A percentile compares a stretch with the other conserved stretches of the same genome.
These are phyloP conservation scores for Oscheius onirici DNA, from an alignment of 2,888 invertebrate genomes.

Conservation along the genomic window DNA sequence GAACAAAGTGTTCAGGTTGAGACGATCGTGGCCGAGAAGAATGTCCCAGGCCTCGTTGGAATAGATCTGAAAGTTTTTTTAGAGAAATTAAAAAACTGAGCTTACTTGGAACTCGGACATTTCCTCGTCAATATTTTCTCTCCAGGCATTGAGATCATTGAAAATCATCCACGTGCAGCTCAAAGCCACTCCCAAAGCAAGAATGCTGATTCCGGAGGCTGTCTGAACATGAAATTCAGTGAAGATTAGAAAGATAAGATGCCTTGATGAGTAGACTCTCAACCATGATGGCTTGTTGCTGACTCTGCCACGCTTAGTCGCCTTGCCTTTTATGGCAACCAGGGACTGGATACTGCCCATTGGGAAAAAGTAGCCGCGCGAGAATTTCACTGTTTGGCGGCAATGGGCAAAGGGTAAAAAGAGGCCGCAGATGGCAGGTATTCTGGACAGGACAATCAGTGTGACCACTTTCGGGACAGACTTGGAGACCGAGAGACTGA, in stretches of 20 bases:
- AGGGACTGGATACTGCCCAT: no score
- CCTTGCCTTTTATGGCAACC: no score
- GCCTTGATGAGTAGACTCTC: background rate
- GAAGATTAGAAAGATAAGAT: background rate
- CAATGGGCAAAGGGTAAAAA: no score
- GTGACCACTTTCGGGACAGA: no score
- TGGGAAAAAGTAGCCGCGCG: no score
- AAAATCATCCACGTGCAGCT: background rate
- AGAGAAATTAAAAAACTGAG: background rate
- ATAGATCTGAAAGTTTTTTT: constrained; percentile 27
- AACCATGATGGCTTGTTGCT: no score
- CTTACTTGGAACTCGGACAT: constrained; percentile 47
- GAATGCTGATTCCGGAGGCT: background rate
- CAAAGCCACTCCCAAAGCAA: background rate
- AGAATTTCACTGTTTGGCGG: no score
- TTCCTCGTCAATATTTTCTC: constrained; percentile 21
- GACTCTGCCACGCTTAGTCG: no score
- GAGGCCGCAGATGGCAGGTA: no score
- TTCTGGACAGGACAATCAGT: no score
- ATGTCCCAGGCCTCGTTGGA: constrained; percentile 43
- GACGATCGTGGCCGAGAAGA: constrained; percentile 35
- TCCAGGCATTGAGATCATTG: background rate
- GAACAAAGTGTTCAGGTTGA: constrained; percentile 31
- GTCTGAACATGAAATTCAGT: background rate
- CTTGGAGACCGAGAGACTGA: no score